Base-by-base conservation (phyloP, 2,888 invertebrate species). In the Branchipolynoe longqiensis region DNA sequence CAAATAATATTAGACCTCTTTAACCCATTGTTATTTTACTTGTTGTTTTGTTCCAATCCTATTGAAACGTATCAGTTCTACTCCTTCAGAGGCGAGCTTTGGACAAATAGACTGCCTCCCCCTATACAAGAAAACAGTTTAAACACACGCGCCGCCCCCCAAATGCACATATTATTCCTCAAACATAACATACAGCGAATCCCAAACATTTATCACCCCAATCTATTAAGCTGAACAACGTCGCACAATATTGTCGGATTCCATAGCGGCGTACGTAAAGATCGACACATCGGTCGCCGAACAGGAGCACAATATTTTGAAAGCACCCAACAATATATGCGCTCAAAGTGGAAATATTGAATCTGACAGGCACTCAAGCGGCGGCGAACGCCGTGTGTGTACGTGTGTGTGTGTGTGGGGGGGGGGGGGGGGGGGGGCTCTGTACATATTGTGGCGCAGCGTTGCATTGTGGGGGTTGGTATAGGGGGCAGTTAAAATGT, bases 281-380 rank as follows among this genome's bases (percentile, higher is more conserved):
- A 69, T 8, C 36, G n/a, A 33, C 38, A 12, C 69, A 69, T 33
- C 36, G 38, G 69, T 31, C 38, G n/a, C 38, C 25, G n/a, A 69
- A 69, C 36, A 22, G 22, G 69, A 18, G 22, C 22, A 69, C 33
- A 69, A 69, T 69, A 69, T 69, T 69, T 33, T 69, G 36, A 18
- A 69, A 69, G 38, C 36, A 33, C 33, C n/a, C n/a, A 38, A 69
- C 69, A 69, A 69, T 69, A 38, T 48, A 54, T 78, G 78, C 48
- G 78, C 31, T 48, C 0, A 78, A 54, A 78, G 48, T 54, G n/a
- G 78, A 78, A 78, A 78, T 33, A 78, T 78, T 78, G 78, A 78
- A 78, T 54, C 48, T 78, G 54, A 78, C 78, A 78, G 78, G 28
- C 78, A 41, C 78, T 78, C 31, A 48, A 22, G 48, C n/a, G 48